These are phyloP conservation scores for Calephelis nemesis DNA, from an alignment of 1,140 invertebrate species.

Conservation along the genomic window DNA sequence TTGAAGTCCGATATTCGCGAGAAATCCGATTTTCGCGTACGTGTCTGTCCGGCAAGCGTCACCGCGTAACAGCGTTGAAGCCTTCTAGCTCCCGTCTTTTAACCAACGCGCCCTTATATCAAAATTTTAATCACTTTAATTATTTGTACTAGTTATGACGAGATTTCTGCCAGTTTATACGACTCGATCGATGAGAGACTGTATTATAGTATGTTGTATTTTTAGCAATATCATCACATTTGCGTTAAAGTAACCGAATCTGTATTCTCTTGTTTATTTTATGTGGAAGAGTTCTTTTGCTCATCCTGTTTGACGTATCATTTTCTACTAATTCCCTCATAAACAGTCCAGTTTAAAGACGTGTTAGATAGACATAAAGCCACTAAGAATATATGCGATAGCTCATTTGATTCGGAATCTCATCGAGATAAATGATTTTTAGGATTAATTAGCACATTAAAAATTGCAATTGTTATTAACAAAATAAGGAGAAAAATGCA, in stretches of 20 bases:
- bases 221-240: constrained; percentile 30
- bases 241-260: background rate
- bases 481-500: no score
- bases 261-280: background rate
- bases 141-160: constrained; percentile 65
- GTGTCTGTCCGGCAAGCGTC: constrained; percentile 20
- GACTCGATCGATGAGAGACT: constrained; percentile 20
- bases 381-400: no score
- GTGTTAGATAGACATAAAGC: no score
- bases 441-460: no score
- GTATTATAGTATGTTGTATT: constrained; percentile 20
- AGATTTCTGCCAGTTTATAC: constrained; percentile 65
- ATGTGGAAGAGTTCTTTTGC: no score
- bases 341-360: no score
- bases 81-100: constrained; percentile 40
- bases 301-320: no score
- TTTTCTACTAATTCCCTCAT: no score
- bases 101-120: constrained; percentile 53
- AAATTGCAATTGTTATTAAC: no score
- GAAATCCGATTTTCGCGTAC: constrained; percentile 17
- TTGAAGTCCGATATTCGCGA: background rate
- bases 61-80: constrained; percentile 30
- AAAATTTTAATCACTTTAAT: constrained; percentile 64
- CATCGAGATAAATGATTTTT: no score
- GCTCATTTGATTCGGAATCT: no score